These are phyloP conservation scores for Keiferia lycopersicella DNA, from an alignment of 2,888 invertebrate genomes.

Conservation along the genomic window DNA sequence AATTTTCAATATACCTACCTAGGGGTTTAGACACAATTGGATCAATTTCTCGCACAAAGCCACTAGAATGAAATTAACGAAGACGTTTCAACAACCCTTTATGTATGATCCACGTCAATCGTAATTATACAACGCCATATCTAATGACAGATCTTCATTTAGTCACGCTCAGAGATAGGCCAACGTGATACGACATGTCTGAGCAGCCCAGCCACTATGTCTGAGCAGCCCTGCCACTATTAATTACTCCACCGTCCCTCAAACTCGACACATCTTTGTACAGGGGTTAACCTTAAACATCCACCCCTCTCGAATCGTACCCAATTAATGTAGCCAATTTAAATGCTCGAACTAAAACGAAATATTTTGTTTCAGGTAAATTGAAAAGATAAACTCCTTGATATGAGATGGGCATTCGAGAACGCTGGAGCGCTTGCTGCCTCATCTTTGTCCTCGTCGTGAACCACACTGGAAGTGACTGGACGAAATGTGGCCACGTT, in stretches of 20 bases:
- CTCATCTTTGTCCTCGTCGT: constrained; percentile 53
- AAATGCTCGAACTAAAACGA: neutral
- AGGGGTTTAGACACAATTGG: neutral
- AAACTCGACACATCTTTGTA: constrained; percentile 30
- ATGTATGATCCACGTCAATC: constrained; percentile 38
- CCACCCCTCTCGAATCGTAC: constrained; percentile 20
- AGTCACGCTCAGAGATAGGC: constrained; percentile 43
- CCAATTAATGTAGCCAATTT: constrained; percentile 29
- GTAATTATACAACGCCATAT: constrained; percentile 44
- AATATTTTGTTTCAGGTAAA: constrained; percentile 62
- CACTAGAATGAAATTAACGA: constrained; percentile 20
- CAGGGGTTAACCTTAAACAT: constrained; percentile 25
- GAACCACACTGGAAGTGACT: constrained; percentile 80
- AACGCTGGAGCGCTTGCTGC: constrained; percentile 56
- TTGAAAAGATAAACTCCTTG: constrained; percentile 39
- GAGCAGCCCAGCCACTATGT: constrained; percentile 42
- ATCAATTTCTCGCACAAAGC: constrained; percentile 7
- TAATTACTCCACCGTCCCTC: constrained; percentile 39
- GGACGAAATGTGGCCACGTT: constrained; percentile 90
- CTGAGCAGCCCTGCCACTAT: constrained; percentile 43
- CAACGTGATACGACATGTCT: constrained; percentile 42
- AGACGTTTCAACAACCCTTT: constrained; percentile 36
- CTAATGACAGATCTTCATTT: constrained; percentile 35
- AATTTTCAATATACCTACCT: no score
- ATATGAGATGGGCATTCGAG: constrained; percentile 71